Evolutionary conservation across 1,140 invertebrate species (phyloP).

Genomic region (Leptonema lineaticorne): DNA sequence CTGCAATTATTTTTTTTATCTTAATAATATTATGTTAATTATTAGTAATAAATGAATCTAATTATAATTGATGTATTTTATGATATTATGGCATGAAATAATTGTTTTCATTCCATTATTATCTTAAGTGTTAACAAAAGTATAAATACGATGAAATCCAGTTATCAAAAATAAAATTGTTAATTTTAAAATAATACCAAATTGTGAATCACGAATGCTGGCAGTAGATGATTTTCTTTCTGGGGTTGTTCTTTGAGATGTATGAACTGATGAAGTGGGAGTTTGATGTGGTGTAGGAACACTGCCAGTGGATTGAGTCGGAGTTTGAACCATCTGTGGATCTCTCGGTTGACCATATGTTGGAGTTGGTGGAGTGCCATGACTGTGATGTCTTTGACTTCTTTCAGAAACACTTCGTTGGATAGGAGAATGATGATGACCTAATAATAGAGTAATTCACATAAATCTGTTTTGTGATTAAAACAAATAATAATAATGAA

Average conservation of each 20-base stretch:
- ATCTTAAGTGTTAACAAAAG: too few species aligned
- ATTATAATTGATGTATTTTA: too few species aligned
- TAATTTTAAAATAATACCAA: background rate
- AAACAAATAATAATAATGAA: conserved; percentile 43
- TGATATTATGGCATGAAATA: too few species aligned
- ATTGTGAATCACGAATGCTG: conserved; percentile 23
- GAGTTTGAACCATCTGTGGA: background rate
- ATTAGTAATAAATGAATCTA: too few species aligned
- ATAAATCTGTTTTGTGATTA: conserved; percentile 40
- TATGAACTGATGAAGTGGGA: conserved; percentile 3
- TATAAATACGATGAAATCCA: too few species aligned
- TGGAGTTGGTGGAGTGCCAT: conserved; percentile 55
- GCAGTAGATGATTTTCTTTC: conserved; percentile 40
- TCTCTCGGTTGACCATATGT: conserved; percentile 48
- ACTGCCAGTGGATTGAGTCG: conserved; percentile 44
- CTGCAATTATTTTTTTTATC: too few species aligned
- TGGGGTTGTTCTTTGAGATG: conserved; percentile 36
- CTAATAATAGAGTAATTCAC: conserved; percentile 34
- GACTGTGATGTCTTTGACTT: conserved; percentile 49
- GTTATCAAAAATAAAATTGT: too few species aligned
- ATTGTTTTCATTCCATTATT: too few species aligned
- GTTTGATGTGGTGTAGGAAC: conserved; percentile 32
- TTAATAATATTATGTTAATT: too few species aligned
- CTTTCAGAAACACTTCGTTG: conserved; percentile 62
- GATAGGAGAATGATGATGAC: conserved; percentile 55